Evolutionary conservation across 2,797 vertebrate genomes (phyloP), one percentile per base, ranked within the genome.

Genomic region (Urosaurus nigricauda): DNA sequence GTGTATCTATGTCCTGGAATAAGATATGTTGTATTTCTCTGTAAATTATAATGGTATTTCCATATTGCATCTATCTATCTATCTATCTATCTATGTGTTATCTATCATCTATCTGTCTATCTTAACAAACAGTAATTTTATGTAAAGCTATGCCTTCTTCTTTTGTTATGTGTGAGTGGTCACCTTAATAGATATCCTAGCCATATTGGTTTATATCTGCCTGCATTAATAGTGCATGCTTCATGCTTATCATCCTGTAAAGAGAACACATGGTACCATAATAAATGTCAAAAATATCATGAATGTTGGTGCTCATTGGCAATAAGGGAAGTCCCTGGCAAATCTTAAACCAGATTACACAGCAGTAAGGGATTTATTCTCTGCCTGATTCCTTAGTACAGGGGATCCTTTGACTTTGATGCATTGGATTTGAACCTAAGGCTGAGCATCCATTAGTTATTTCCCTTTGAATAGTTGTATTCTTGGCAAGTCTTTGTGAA

Each of bases 171-270:
- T 14, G 4, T 47, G 29, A 51, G 35, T 35, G 17, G 35, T 5
- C 16, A 17, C 71, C 37, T 6, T 73, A 58, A n/a, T 71, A n/a
- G 9, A n/a, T n/a, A 58, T 93, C 89, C 65, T 89, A 93, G 90
- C 84, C 78, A 79, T 92, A 93, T 86, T 78, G 37, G 87, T 53
- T 35, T 73, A 73, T 71, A 71, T 16, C 8, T 11, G 32, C n/a
- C 71, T 53, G 63, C 26, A 71, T 51, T 71, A 65, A 21, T 51
- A n/a, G 7, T 21, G 19, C 29, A n/a, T 43, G 26, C 2, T 73
- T 56, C 29, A n/a, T 43, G 26, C 2, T 73, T 56, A n/a, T 29
- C 32, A 14, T n/a, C 9, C 32, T 71, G 32, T n/a, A n/a, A 11
- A 26, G n/a, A 60, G 56, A 60, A 51, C 4, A 21, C n/a, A 37